A percentile compares a stretch with the other conserved stretches of the same genome.
These are phyloP conservation scores for Isurus oxyrinchus DNA, from an alignment of 2,113 vertebrate genomes.

Conservation along the genomic window DNA sequence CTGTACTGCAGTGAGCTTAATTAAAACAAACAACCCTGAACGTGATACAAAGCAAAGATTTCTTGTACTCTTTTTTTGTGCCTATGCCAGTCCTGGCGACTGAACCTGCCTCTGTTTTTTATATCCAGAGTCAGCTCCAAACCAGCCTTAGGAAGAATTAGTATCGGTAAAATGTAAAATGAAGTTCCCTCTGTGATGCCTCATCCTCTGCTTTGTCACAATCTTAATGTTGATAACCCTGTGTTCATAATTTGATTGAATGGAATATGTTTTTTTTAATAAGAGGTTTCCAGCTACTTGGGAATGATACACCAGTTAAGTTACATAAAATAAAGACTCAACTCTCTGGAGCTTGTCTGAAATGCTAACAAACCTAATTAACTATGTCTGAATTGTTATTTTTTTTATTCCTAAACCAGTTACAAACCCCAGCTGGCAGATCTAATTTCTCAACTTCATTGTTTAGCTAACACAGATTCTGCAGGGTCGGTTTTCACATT, in stretches of 20 bases:
- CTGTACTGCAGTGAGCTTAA: background rate
- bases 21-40: background rate
- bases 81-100: background rate
- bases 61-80: background rate
- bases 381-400: conserved; percentile 15
- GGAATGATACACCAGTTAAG: background rate
- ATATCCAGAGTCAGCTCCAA: background rate
- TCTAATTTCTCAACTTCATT: background rate
- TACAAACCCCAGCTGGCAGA: background rate
- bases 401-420: background rate
- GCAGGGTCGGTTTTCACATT: background rate
- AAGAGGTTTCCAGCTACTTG: background rate
- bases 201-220: background rate
- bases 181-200: background rate
- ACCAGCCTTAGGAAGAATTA: background rate
- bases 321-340: conserved; percentile 8
- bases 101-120: background rate
- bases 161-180: background rate
- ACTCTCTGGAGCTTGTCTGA: conserved; percentile 15
- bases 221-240: background rate
- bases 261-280: background rate
- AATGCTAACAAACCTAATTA: conserved; percentile 29
- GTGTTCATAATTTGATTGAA: background rate
- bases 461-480: background rate
- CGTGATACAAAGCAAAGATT: background rate